phyloP scores from a whole-genome alignment of 2,888 invertebrate genomes.

The Tetheella fluctuosa region DNA sequence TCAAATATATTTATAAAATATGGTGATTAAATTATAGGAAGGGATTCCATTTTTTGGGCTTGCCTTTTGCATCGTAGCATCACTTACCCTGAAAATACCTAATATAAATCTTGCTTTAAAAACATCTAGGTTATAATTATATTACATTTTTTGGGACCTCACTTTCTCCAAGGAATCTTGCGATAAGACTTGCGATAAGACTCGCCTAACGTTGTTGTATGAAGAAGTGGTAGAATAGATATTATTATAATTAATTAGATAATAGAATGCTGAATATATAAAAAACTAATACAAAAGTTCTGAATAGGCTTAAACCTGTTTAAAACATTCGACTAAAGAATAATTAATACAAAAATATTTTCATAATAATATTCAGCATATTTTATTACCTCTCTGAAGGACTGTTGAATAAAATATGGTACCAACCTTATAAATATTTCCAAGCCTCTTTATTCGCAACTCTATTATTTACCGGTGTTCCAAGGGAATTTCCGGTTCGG shows the following conservation, averaged over 20 bases:
- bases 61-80: too few relatives aligned
- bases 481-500: constrained; percentile 6
- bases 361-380: constrained; percentile 6
- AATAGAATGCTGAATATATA: not conserved
- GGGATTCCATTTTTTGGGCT: too few relatives aligned
- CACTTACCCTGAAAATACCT: too few relatives aligned
- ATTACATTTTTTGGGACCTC: too few relatives aligned
- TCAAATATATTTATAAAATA: too few relatives aligned
- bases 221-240: not conserved
- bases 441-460: not conserved
- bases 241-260: too few relatives aligned
- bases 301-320: not conserved
- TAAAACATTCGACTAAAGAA: not conserved
- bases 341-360: constrained; percentile 2
- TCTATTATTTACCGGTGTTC: constrained; percentile 6
- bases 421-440: constrained; percentile 8
- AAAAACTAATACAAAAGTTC: not conserved
- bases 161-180: too few relatives aligned
- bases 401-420: constrained; percentile 8
- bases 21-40: too few relatives aligned
- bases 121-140: too few relatives aligned
- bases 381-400: constrained; percentile 1
- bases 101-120: too few relatives aligned
- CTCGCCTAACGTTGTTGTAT: too few relatives aligned
- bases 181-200: too few relatives aligned